Percentiles rank a stretch among this genome's conserved stretches.
Conservation (phyloP, 2,113 vertebrate genomes). For the Mesocricetus auratus region DNA sequence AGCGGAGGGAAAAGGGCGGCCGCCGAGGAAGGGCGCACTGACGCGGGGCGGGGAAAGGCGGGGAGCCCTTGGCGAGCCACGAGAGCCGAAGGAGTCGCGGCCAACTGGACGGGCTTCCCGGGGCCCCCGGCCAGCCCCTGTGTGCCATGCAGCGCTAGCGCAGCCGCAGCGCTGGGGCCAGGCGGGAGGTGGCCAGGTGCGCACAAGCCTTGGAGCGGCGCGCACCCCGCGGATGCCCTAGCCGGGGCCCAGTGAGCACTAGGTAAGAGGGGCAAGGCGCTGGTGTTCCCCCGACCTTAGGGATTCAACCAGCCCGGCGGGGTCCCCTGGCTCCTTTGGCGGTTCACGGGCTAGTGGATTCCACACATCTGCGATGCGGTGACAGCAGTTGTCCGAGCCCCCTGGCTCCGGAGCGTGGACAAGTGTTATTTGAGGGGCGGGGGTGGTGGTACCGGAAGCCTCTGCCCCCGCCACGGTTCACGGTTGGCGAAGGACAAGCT, state of each 20-base stretch:
- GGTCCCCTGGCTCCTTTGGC: neutral
- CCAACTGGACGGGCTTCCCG: constrained; percentile 71
- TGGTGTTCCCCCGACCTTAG: neutral
- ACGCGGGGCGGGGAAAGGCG: constrained; percentile 66
- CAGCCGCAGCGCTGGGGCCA: constrained; percentile 34
- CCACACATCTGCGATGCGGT: neutral
- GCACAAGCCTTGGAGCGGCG: constrained; percentile 50
- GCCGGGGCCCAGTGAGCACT: constrained; percentile 61
- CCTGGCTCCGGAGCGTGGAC: neutral
- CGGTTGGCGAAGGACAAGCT: neutral
- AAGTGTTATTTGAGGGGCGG: neutral
- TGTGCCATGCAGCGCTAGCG: constrained; percentile 76
- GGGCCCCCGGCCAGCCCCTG: constrained; percentile 66
- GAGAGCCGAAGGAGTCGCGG: constrained; percentile 52
- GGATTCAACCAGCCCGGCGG: no score
- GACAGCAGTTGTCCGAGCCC: constrained; percentile 29
- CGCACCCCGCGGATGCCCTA: constrained; percentile 67
- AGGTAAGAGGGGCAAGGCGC: constrained; percentile 64
- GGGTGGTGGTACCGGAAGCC: neutral
- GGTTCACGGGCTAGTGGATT: neutral
- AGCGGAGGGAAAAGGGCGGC: constrained; percentile 69
- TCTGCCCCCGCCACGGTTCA: neutral
- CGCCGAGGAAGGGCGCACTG: constrained; percentile 63
- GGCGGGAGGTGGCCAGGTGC: constrained; percentile 72
- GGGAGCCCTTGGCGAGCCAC: constrained; percentile 67